These are phyloP conservation scores for Pogonomyrmex californicus DNA, from an alignment of 1,140 invertebrate genomes.

Conservation along the genomic window DNA sequence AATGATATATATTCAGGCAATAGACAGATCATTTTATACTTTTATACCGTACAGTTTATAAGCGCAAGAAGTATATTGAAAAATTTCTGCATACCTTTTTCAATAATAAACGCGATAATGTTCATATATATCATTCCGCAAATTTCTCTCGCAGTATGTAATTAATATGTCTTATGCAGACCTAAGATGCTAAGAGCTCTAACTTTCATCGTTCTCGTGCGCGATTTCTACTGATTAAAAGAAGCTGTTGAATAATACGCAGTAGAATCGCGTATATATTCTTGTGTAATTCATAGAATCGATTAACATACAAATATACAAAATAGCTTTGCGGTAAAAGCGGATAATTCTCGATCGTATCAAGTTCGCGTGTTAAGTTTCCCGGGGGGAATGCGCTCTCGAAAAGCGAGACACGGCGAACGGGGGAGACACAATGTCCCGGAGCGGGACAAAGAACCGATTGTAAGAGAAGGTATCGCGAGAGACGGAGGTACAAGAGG, in stretches of 20 bases:
- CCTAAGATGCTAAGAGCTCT: neutral
- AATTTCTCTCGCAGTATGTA: neutral
- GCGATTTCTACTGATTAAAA: constrained; percentile 20
- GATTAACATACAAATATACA: neutral
- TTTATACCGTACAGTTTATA: neutral
- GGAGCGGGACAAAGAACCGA: constrained; percentile 33
- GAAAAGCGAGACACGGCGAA: neutral
- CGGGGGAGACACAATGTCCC: constrained; percentile 20
- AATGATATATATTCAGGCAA: neutral
- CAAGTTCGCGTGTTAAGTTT: neutral
- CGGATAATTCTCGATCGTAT: neutral
- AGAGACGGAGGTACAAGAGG: neutral
- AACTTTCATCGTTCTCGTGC: neutral
- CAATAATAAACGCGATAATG: neutral
- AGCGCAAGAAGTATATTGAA: neutral
- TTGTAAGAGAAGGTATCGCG: constrained; percentile 7
- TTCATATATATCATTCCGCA: neutral
- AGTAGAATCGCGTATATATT: neutral
- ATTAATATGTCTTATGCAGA: neutral
- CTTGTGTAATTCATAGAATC: neutral
- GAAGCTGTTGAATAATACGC: constrained; percentile 12
- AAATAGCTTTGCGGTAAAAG: neutral
- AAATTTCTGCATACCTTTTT: neutral
- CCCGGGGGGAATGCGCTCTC: constrained; percentile 10
- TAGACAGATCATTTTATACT: too few relatives aligned